These are phyloP conservation scores for Netelia virgata DNA, from an alignment of 2,888 invertebrate species.

Conservation along the genomic window DNA sequence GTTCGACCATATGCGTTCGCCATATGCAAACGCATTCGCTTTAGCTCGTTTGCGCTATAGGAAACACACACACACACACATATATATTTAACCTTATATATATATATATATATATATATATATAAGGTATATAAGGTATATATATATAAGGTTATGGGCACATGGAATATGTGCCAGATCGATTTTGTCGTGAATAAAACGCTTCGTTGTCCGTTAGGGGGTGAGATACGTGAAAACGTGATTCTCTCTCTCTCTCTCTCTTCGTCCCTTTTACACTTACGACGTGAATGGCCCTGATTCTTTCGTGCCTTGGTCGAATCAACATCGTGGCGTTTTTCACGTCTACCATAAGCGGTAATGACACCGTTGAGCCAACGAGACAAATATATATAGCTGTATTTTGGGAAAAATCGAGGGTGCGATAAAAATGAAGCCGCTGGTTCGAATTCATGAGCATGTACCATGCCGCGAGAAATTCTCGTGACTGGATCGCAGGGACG, in stretches of 20 bases:
- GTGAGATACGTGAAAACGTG: slow-evolving; percentile 60
- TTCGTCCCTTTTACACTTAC: slow-evolving; percentile 11
- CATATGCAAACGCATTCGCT: slow-evolving; percentile 79
- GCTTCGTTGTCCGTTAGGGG: slow-evolving; percentile 17
- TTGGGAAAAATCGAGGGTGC: slow-evolving; percentile 61
- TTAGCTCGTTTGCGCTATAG: slow-evolving; percentile 49
- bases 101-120: slow-evolving; percentile 4
- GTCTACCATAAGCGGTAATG: slow-evolving; percentile 70
- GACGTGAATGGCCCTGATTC: slow-evolving; percentile 50
- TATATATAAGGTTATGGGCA: background rate
- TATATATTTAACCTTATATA: too few relatives aligned
- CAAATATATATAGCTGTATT: slow-evolving; percentile 11
- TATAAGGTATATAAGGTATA: too few relatives aligned
- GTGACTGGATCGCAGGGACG: slow-evolving; percentile 21
- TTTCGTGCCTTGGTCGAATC: slow-evolving; percentile 77
- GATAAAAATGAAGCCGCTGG: slow-evolving; percentile 69
- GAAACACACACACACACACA: background rate
- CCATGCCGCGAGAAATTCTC: slow-evolving; percentile 6
- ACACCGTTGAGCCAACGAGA: slow-evolving; percentile 73
- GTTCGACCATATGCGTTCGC: slow-evolving; percentile 83
- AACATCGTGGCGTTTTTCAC: slow-evolving; percentile 67
- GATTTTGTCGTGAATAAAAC: slow-evolving; percentile 65
- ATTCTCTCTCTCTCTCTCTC: slow-evolving; percentile 41
- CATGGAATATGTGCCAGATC: slow-evolving; percentile 49
- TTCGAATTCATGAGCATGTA: slow-evolving; percentile 55